These are phyloP conservation scores for Pantherophis alleghaniensis DNA, from an alignment of 2,797 vertebrate species.

Conservation along the genomic window DNA sequence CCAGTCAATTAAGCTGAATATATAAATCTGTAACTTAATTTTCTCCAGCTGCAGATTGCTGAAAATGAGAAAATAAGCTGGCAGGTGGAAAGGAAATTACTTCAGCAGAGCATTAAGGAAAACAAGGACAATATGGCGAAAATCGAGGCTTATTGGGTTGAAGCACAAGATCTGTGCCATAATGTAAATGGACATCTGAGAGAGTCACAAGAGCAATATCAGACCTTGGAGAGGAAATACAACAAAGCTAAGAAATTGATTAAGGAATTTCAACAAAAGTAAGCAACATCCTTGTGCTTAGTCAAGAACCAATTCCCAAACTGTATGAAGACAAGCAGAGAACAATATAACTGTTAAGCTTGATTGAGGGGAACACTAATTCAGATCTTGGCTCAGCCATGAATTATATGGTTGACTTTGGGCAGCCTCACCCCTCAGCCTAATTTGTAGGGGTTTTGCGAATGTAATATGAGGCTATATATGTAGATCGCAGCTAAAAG, in stretches of 20 bases:
- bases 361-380: background rate
- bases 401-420: background rate
- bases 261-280: slow-evolving; percentile 99
- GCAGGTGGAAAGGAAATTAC: slow-evolving; percentile 93
- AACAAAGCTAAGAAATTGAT: slow-evolving; percentile 99
- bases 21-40: slow-evolving; percentile 44
- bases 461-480: background rate
- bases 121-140: slow-evolving; percentile 98
- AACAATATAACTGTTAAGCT: background rate
- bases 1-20: slow-evolving; percentile 6
- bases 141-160: slow-evolving; percentile 98
- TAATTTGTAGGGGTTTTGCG: too few species aligned
- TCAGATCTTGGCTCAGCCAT: background rate
- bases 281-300: slow-evolving; percentile 62
- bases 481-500: background rate
- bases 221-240: slow-evolving; percentile 97
- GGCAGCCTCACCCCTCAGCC: background rate
- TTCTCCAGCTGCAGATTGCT: slow-evolving; percentile 84
- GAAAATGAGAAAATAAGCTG: slow-evolving; percentile 96
- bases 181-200: slow-evolving; percentile 97
- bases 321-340: slow-evolving; percentile 27
- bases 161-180: slow-evolving; percentile 96
- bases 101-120: slow-evolving; percentile 97
- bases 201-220: slow-evolving; percentile 96
- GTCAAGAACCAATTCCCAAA: background rate